Evolutionary conservation across 2,797 vertebrate species (phyloP).

Genomic region (Thamnophis elegans): DNA sequence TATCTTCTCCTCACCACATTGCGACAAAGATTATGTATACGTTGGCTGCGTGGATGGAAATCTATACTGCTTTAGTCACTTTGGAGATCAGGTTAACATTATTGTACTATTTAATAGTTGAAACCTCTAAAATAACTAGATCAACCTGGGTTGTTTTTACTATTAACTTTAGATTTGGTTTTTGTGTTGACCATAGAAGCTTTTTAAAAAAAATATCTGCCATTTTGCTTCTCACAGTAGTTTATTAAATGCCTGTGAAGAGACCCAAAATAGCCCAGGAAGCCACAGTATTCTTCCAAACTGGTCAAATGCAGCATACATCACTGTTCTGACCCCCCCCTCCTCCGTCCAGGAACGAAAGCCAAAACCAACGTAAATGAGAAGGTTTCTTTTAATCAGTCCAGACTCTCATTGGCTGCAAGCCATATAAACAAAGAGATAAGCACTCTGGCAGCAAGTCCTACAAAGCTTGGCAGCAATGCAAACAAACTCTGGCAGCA

Average conservation of each 20-base stretch:
- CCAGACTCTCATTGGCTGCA: too few relatives aligned
- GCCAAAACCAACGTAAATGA: too few relatives aligned
- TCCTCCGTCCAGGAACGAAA: too few relatives aligned
- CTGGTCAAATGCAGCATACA: too few relatives aligned
- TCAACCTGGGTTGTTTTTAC: too few relatives aligned
- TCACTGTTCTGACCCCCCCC: too few relatives aligned
- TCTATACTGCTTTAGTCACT: slow-evolving; percentile 79
- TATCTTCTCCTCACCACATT: slow-evolving; percentile 89
- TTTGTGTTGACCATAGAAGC: neutral
- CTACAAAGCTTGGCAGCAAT: too few relatives aligned
- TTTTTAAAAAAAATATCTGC: neutral
- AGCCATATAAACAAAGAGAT: too few relatives aligned
- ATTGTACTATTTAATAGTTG: neutral
- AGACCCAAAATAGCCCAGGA: neutral
- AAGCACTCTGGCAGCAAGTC: too few relatives aligned
- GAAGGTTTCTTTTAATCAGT: too few relatives aligned
- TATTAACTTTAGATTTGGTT: neutral
- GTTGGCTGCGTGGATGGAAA: slow-evolving; percentile 91
- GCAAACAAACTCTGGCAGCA: too few relatives aligned
- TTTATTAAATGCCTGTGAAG: neutral
- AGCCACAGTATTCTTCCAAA: too few relatives aligned
- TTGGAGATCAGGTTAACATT: slow-evolving; percentile 80
- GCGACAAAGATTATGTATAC: slow-evolving; percentile 69
- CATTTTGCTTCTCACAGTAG: neutral
- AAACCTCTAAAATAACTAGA: neutral